Percentiles rank a stretch among this genome's conserved stretches.
These are phyloP conservation scores for Scaptomyza parva DNA, from an alignment of 2,888 invertebrate genomes.

Conservation along the genomic window DNA sequence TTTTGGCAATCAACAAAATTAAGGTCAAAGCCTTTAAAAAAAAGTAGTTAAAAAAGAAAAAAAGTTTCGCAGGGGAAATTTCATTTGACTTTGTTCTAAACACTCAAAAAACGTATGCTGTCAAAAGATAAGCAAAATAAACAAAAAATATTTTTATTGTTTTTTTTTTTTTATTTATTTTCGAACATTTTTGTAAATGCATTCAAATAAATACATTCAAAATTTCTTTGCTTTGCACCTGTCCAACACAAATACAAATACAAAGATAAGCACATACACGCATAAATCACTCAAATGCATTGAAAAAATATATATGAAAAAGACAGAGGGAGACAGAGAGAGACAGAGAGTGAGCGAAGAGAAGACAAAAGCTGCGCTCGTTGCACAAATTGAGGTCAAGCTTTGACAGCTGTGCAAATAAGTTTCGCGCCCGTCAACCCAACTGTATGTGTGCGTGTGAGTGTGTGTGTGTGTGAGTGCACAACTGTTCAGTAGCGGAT, in stretches of 20 bases:
- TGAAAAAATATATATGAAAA: constrained; percentile 66
- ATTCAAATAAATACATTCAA: constrained; percentile 29
- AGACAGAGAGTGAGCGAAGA: constrained; percentile 2
- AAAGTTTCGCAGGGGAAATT: constrained; percentile 9
- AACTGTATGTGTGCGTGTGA: constrained; percentile 38
- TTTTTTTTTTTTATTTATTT: constrained; percentile 17
- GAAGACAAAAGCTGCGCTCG: constrained; percentile 49
- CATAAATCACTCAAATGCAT: constrained; percentile 75
- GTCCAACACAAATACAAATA: constrained; percentile 44
- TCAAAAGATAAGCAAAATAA: constrained; percentile 30
- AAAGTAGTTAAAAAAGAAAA: too few species aligned
- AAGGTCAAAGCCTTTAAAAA: constrained; percentile 28
- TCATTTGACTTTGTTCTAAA: constrained; percentile 14
- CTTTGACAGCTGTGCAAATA: constrained; percentile 80
- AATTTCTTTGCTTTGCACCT: constrained; percentile 60
- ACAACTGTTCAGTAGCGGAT: constrained; percentile 29
- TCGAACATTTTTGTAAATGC: constrained; percentile 16
- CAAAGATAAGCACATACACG: constrained; percentile 32
- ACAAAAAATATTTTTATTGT: constrained; percentile 37
- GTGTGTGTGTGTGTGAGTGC: constrained; percentile 43
- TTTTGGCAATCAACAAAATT: constrained; percentile 50
- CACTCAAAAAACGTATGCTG: constrained; percentile 4
- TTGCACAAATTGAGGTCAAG: constrained; percentile 66
- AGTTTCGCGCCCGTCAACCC: constrained; percentile 55
- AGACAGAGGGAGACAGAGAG: neutral